These are phyloP conservation scores for Acinonyx jubatus DNA, from an alignment of 2,113 vertebrate genomes.

Conservation along the genomic window DNA sequence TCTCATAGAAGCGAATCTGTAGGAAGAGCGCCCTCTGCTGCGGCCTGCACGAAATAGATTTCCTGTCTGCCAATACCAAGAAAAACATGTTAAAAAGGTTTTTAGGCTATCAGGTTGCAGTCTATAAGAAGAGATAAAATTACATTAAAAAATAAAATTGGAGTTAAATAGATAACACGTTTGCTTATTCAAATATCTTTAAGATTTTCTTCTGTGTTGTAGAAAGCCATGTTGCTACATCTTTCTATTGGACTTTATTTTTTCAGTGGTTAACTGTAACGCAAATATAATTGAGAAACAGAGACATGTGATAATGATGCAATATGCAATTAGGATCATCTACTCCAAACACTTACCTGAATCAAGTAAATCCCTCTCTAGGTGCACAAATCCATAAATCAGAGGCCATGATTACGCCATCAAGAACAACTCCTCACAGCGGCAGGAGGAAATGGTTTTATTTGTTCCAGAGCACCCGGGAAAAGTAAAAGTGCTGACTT, in stretches of 20 bases:
- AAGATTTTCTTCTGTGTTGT: background rate
- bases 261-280: background rate
- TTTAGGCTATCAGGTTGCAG: background rate
- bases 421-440: background rate
- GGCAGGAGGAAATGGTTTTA: background rate
- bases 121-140: background rate
- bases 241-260: background rate
- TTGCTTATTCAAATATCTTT: background rate
- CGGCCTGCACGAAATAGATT: background rate
- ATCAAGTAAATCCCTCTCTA: background rate
- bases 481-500: background rate
- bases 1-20: conserved; percentile 23
- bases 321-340: background rate
- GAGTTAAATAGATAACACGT: background rate
- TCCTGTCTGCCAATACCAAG: background rate
- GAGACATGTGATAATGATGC: background rate
- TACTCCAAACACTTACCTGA: background rate
- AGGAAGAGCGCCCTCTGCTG: conserved; percentile 73
- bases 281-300: background rate
- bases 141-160: background rate
- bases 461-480: background rate
- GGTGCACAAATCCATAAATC: background rate
- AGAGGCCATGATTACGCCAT: background rate
- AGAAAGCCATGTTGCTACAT: background rate
- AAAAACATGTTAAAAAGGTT: background rate